A percentile compares a stretch with the other conserved stretches of the same genome.
phyloP scores from a whole-genome alignment of 1,140 invertebrate genomes.

The Archegozetes longisetosus region DNA sequence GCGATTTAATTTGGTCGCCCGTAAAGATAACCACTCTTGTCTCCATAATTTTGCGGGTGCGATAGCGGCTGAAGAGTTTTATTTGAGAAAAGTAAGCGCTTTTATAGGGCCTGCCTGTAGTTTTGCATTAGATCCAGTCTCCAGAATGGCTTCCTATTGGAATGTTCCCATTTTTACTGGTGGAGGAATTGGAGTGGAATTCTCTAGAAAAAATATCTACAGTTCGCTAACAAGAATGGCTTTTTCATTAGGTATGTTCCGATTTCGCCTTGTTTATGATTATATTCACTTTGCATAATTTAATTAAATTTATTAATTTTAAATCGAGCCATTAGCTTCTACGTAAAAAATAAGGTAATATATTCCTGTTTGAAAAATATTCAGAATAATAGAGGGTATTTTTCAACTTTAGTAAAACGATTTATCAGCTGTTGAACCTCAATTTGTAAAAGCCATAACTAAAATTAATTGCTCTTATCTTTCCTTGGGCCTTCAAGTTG shows the following conservation, averaged over 20 bases:
- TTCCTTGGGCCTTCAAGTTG: no score
- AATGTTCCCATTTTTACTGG: conserved; percentile 63
- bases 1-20: conserved; percentile 6
- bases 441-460: no score
- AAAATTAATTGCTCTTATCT: no score
- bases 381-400: no score
- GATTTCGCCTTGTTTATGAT: no score
- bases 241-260: conserved; percentile 33
- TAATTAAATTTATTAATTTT: no score
- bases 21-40: conserved; percentile 14
- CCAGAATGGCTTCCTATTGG: conserved; percentile 37
- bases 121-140: conserved; percentile 66
- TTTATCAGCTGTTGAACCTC: no score
- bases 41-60: conserved; percentile 12
- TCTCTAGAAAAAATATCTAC: conserved; percentile 71
- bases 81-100: conserved; percentile 15
- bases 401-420: no score
- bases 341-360: no score
- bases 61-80: conserved; percentile 21
- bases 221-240: conserved; percentile 68
- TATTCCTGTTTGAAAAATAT: no score
- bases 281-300: no score
- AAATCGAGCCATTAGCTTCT: no score
- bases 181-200: conserved; percentile 44
- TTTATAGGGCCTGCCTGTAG: conserved; percentile 39